Conservation (phyloP, 1,140 invertebrate species). For the Heliconius hewitsoni region DNA sequence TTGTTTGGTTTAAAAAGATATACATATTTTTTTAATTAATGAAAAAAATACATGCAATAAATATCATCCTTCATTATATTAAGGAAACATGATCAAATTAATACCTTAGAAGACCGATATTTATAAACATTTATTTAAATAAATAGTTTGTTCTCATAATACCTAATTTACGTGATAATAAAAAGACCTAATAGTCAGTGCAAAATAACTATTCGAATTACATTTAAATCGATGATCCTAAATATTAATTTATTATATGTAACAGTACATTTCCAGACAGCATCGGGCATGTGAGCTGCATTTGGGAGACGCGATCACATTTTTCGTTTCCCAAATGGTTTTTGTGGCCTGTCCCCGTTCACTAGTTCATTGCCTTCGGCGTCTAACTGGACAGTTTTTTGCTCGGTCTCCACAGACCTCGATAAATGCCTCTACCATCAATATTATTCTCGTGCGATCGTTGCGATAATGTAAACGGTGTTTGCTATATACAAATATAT, state of each 20-base stretch:
- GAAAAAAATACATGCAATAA: too few species aligned
- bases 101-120: too few species aligned
- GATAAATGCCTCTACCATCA: slow-evolving; percentile 20
- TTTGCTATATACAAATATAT: not conserved
- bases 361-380: slow-evolving; percentile 68
- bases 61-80: too few species aligned
- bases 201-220: not conserved
- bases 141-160: too few species aligned
- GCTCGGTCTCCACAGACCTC: slow-evolving; percentile 32
- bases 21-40: too few species aligned
- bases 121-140: too few species aligned
- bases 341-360: slow-evolving; percentile 64
- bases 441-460: slow-evolving; percentile 5
- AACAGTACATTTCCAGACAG: not conserved
- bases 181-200: not conserved
- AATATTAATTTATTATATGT: not conserved
- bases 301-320: slow-evolving; percentile 25
- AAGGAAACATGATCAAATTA: too few species aligned
- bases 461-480: not conserved
- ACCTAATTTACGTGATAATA: too few species aligned
- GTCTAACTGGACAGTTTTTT: slow-evolving; percentile 77
- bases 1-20: too few species aligned
- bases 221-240: not conserved
- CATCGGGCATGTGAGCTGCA: not conserved
- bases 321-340: slow-evolving; percentile 53